Evolutionary conservation across 2,113 vertebrate genomes (phyloP), one percentile per base, ranked within the genome.

Genomic region (Microcebus griseorufus): DNA sequence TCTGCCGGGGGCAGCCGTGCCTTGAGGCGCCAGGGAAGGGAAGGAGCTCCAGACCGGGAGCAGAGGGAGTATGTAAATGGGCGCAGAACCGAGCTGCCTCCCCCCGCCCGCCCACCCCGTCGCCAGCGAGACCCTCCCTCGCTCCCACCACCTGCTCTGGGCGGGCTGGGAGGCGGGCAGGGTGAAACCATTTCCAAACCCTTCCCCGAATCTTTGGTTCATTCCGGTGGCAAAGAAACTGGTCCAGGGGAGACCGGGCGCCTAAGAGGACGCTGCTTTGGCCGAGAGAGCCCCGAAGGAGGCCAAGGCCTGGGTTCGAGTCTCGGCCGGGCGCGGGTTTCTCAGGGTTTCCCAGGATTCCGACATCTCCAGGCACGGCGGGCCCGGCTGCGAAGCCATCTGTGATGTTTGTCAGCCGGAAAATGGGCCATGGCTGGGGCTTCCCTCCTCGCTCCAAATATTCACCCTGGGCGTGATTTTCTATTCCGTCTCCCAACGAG

Each of bases 351-450:
- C 64, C 53, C 64, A 2, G 37, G 2, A 29, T 64, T 64, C 25
- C 10, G 22, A 27, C 42, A 17, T 18, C 6, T 58, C 23, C 42
- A 23, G 0, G 80, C 51, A 16, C 12, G 18, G 37, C 17, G n/a
- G 65, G 10, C 72, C 89, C 1, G 13, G 80, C 25, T 1, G 0
- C 0, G 3, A 2, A 6, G 32, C 1, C 55, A 0, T 12, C 60
- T 32, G 20, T 17, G 8, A 13, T 12, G 0, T 51, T 6, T 9
- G 6, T 4, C 64, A 18, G 22, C 11, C 69, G 32, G 0, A 10
- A 4, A 34, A 9, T 0, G 13, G 34, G 9, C 14, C 32, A 1
- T 17, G 13, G 9, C 10, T 6, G 27, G 6, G 34, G 13, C 20
- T 39, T 78, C 73, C 23, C 70, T 27, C 69, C 25, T 82, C 37